Evolutionary conservation across 2,888 invertebrate species (phyloP).

Genomic region (Clunio marinus): DNA sequence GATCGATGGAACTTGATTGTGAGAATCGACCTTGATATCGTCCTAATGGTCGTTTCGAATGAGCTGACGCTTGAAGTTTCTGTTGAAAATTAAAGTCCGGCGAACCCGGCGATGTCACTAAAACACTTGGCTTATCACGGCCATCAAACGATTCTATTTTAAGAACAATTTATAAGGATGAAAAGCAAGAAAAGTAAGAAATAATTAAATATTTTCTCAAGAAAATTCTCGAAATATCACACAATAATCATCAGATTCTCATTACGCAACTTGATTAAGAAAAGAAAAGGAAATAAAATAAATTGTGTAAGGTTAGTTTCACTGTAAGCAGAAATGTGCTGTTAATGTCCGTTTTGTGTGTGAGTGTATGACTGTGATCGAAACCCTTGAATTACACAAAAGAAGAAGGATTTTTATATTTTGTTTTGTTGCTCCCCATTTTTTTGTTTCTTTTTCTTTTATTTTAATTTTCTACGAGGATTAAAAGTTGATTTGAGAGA

Average conservation of each 20-base stretch:
- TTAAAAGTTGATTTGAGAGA: not conserved
- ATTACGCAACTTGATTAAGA: conserved; percentile 42
- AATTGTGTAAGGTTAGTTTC: conserved; percentile 25
- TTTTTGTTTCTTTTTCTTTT: not conserved
- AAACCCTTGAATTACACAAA: conserved; percentile 4
- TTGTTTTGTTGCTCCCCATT: conserved; percentile 33
- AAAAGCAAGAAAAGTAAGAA: conserved; percentile 40
- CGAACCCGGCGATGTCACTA: conserved; percentile 91
- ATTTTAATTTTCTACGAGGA: not conserved
- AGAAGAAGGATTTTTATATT: not conserved
- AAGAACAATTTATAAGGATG: not conserved
- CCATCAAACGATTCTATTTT: conserved; percentile 54
- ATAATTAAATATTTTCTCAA: conserved; percentile 25
- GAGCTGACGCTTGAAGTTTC: conserved; percentile 47
- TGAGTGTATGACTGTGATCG: not conserved
- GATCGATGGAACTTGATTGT: conserved; percentile 53
- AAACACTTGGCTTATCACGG: conserved; percentile 83
- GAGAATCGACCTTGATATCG: conserved; percentile 41
- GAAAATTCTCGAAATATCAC: not conserved
- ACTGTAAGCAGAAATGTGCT: conserved; percentile 25
- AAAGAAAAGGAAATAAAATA: conserved; percentile 28
- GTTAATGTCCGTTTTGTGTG: conserved; percentile 12
- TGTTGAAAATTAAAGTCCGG: conserved; percentile 68
- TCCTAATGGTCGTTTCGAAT: conserved; percentile 24
- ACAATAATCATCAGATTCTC: not conserved